A percentile compares a stretch with the other conserved stretches of the same genome.
Conservation (phyloP, 2,113 vertebrate genomes). For the Merops nubicus region DNA sequence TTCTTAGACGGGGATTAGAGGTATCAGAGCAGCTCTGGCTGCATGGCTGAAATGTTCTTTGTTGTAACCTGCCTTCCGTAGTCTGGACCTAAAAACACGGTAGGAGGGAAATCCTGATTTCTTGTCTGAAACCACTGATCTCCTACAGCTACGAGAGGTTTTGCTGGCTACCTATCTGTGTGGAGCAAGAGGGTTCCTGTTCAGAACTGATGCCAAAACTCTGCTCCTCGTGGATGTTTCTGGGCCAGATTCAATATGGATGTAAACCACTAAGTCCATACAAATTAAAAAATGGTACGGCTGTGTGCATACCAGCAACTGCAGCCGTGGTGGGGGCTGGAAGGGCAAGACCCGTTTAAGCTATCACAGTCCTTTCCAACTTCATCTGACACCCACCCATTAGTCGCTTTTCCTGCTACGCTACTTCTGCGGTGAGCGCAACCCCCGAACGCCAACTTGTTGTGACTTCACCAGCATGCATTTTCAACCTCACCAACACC, state of each 20-base stretch:
- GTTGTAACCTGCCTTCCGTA: background rate
- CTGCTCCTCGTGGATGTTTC: background rate
- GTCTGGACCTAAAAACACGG: fast-evolving
- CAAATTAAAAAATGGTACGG: background rate
- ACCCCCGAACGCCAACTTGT: background rate
- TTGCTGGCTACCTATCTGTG: background rate
- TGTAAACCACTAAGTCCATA: background rate
- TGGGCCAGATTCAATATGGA: background rate
- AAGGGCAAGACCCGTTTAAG: background rate
- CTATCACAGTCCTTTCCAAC: background rate
- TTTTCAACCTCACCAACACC: background rate
- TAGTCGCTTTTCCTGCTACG: background rate
- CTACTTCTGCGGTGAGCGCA: background rate
- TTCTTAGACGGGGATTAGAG: background rate
- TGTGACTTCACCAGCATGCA: background rate
- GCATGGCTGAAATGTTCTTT: background rate
- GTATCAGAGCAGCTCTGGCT: background rate
- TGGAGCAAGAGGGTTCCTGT: background rate
- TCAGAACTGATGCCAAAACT: background rate
- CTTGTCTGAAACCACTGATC: background rate
- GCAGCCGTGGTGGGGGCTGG: fast-evolving
- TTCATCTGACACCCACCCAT: background rate
- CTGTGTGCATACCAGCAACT: background rate
- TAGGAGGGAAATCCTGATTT: background rate
- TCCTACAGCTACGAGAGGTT: fast-evolving